These are phyloP conservation scores for Tanypteryx hageni DNA, from an alignment of 2,888 invertebrate species.

Conservation along the genomic window DNA sequence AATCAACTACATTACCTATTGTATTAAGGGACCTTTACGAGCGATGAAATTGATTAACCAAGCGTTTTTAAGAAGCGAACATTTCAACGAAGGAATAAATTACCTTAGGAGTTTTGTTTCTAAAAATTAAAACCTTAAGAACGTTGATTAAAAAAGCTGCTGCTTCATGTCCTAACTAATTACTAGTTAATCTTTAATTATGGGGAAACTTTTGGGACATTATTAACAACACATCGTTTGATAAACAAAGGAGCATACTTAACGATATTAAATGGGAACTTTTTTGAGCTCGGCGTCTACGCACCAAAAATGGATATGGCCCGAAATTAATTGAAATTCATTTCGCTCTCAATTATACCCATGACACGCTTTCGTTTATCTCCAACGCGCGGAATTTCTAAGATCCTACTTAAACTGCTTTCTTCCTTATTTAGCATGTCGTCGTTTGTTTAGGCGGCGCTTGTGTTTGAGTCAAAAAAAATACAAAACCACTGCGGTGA, in stretches of 20 bases:
- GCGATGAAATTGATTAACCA: no score
- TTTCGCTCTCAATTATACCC: constrained; percentile 45
- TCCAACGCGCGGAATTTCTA: neutral
- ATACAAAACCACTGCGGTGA: neutral
- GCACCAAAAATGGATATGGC: neutral
- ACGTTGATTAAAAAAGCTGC: neutral
- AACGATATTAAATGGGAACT: neutral
- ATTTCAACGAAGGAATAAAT: neutral
- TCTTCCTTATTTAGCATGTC: neutral
- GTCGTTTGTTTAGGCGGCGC: constrained; percentile 9
- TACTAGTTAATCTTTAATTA: constrained; percentile 6
- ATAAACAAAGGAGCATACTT: neutral
- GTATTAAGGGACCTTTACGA: no score
- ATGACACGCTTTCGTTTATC: neutral
- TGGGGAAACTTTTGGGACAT: neutral
- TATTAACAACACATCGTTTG: neutral
- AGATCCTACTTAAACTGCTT: neutral
- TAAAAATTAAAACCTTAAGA: neutral
- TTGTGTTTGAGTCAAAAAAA: neutral
- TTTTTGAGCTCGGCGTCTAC: neutral
- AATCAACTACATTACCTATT: no score
- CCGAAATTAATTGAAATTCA: constrained; percentile 61
- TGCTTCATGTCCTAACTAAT: neutral
- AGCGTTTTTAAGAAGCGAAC: neutral
- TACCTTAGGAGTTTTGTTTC: neutral